Conservation (phyloP, 23 tunicate species). For the Styela plicata region DNA sequence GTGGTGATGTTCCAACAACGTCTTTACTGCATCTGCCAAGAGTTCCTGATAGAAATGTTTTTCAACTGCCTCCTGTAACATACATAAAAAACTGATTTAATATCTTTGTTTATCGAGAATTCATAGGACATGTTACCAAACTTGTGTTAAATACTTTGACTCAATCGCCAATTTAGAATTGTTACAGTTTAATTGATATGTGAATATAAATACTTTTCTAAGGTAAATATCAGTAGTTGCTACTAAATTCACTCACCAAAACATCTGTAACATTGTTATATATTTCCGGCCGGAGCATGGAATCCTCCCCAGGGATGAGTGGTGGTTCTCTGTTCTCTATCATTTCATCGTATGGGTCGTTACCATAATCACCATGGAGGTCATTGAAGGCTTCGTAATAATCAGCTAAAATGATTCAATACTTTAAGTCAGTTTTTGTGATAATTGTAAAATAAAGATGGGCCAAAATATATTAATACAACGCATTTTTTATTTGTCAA, state of each 20-base stretch:
- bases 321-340: background rate
- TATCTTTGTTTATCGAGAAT: too few species aligned
- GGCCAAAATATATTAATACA: too few species aligned
- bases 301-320: background rate
- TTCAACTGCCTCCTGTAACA: conserved; percentile 7
- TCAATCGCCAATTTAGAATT: too few species aligned
- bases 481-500: too few species aligned
- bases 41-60: background rate
- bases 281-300: background rate
- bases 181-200: too few species aligned
- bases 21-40: conserved; percentile 2
- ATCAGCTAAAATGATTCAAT: background rate
- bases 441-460: too few species aligned
- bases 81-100: background rate
- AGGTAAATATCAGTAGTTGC: too few species aligned
- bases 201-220: too few species aligned
- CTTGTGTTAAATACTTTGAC: too few species aligned
- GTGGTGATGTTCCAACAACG: background rate
- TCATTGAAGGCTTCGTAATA: background rate
- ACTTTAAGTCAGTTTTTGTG: too few species aligned
- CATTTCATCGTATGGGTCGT: background rate
- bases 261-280: background rate
- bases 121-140: too few species aligned
- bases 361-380: background rate
- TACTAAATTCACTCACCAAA: background rate